Conservation (phyloP, 2,113 vertebrate genomes). For the Oreochromis tanganicae region DNA sequence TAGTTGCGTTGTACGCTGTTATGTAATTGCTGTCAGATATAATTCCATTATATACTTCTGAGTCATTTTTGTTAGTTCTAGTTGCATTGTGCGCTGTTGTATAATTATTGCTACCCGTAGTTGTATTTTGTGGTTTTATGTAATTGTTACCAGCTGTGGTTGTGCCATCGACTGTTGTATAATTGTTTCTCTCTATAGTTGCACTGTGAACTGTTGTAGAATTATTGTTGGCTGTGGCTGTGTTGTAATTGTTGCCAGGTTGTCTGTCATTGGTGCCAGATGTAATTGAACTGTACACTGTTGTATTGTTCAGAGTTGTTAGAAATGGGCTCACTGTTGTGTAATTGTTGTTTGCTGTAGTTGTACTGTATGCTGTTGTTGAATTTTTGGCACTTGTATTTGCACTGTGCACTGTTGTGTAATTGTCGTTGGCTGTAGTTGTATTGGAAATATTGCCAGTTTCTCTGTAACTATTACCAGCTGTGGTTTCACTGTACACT, state of each 20-base stretch:
- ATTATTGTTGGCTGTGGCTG: neutral
- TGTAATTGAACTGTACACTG: neutral
- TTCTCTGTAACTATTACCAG: too few species aligned
- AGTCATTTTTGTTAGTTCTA: too few species aligned
- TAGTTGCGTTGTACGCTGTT: neutral
- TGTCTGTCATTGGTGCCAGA: neutral
- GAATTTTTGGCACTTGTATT: neutral
- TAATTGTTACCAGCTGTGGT: neutral
- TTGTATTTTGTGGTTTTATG: neutral
- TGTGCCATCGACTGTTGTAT: neutral
- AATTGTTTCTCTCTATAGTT: neutral
- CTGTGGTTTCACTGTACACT: too few species aligned
- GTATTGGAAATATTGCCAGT: too few species aligned
- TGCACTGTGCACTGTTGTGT: neutral
- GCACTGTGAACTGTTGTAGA: neutral
- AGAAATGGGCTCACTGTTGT: neutral
- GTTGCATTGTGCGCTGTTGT: neutral
- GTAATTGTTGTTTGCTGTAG: neutral
- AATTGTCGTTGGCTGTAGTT: neutral
- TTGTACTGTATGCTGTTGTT: neutral
- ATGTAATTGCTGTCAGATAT: neutral
- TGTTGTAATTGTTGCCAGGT: rapidly evolving
- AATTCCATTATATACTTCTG: neutral
- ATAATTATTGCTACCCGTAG: neutral
- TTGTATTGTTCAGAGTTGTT: neutral